Percentiles rank a stretch among this genome's conserved stretches.
Evolutionary conservation across 1,140 invertebrate species (phyloP).

Genomic region (Araneus ventricosus): DNA sequence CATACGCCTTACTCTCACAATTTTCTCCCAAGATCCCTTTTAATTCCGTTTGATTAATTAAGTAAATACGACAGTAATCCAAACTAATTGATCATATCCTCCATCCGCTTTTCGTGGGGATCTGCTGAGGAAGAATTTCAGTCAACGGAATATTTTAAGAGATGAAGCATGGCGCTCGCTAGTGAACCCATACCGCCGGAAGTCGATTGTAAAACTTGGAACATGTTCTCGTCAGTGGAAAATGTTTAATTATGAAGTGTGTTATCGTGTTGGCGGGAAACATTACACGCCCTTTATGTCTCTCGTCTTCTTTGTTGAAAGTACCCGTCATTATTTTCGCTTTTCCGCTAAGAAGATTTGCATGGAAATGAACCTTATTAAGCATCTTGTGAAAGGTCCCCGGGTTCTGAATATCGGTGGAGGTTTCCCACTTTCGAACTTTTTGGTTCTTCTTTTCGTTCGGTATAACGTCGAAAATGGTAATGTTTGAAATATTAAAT

Average conservation of each 20-base stretch:
- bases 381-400: background rate
- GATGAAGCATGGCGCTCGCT: background rate
- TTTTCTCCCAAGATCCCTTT: background rate
- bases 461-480: too few species aligned
- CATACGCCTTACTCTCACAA: background rate
- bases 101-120: background rate
- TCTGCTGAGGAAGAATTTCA: background rate
- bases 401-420: background rate
- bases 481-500: too few species aligned
- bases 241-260: constrained; percentile 35
- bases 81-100: constrained; percentile 17
- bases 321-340: background rate
- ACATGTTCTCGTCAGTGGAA: background rate
- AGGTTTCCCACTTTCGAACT: too few species aligned
- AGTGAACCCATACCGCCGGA: background rate
- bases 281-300: background rate
- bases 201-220: background rate
- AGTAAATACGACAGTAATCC: constrained; percentile 25
- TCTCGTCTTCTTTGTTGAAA: background rate
- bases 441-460: too few species aligned
- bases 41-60: constrained; percentile 42
- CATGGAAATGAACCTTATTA: constrained; percentile 34
- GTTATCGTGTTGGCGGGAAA: background rate
- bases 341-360: background rate
- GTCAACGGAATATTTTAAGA: background rate